These are phyloP conservation scores for Hofmannophila pseudospretella DNA, from an alignment of 2,888 invertebrate species.

Conservation along the genomic window DNA sequence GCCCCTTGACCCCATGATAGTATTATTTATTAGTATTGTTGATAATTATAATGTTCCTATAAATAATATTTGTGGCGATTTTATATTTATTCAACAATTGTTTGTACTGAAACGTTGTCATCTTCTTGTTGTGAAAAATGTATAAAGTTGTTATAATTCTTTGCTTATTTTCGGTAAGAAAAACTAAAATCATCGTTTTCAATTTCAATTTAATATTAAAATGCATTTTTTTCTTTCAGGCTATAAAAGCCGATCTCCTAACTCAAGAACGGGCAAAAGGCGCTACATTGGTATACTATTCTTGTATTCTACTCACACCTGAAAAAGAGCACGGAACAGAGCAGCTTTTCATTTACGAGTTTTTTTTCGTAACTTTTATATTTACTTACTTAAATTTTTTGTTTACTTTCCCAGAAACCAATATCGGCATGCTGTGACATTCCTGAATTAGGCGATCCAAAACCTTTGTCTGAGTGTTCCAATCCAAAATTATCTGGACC, in stretches of 20 bases:
- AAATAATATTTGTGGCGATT: not conserved
- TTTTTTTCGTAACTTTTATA: not conserved
- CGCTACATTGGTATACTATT: constrained; percentile 54
- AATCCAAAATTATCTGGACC: constrained; percentile 51
- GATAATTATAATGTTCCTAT: not conserved
- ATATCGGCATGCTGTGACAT: constrained; percentile 67
- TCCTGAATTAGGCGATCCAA: constrained; percentile 57
- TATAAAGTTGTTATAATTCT: constrained; percentile 12
- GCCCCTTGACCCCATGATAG: constrained; percentile 25
- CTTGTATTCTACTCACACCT: too few relatives aligned
- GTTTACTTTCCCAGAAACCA: constrained; percentile 66
- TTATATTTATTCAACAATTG: not conserved
- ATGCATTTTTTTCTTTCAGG: constrained; percentile 27
- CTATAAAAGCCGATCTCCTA: constrained; percentile 30
- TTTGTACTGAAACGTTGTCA: not conserved
- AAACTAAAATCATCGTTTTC: not conserved
- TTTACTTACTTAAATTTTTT: too few relatives aligned
- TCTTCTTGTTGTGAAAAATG: constrained; percentile 16
- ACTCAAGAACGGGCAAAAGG: constrained; percentile 32
- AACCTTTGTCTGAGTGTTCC: constrained; percentile 50
- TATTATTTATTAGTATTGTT: constrained; percentile 15
- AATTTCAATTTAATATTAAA: not conserved
- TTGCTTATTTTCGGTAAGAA: constrained; percentile 11
- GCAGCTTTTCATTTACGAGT: too few relatives aligned
- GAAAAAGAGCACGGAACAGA: too few relatives aligned